Base-by-base conservation (phyloP, 2,113 vertebrate species). In the Grammomys surdaster region DNA sequence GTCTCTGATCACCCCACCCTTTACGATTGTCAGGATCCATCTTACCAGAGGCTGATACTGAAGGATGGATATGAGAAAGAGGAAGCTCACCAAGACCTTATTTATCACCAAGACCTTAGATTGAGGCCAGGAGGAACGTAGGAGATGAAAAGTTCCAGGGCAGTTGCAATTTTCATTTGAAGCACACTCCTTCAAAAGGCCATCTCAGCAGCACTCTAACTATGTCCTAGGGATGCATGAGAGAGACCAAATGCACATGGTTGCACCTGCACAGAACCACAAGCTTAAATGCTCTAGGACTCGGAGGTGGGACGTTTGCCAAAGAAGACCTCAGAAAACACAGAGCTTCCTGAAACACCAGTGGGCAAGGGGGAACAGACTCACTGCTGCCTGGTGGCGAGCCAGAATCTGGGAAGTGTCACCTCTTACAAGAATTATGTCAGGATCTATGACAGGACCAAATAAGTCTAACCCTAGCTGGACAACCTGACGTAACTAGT, bases 401-500 rank as follows among this genome's bases (percentile, higher is more conserved):
- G 65, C 58, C 22, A 19, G 65, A 12, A 1, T 91, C 48, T 78
- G 86, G 54, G 40, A 86, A 92, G 92, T 7, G 28, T 43, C 2
- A 16, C 60, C 58, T 2, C 12, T 63, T 28, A 11, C 0, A 46
- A n/a, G 67, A 97, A 48, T n/a, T 63, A 40, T 24, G n/a, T 60
- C 3, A 31, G 78, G 43, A 11, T 60, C 24, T 70, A 1, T 20
- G 28, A 70, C 51, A 89, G 77, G 72, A 70, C 82, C 36, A 54
- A 46, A n/a, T 48, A 87, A 51, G 28, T 48, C 85, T 16, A 69
- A 67, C 60, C 36, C 89, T 88, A 46, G 65, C 80, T 88, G 80
- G 93, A 88, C 92, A 86, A n/a, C 75, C 40, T 54, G 78, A 60
- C 28, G 7, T 95, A 86, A 89, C 69, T 80, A 80, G 92, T 56